Conservation (phyloP, 2,797 vertebrate species). For the Oreonectes daqikongensis region DNA sequence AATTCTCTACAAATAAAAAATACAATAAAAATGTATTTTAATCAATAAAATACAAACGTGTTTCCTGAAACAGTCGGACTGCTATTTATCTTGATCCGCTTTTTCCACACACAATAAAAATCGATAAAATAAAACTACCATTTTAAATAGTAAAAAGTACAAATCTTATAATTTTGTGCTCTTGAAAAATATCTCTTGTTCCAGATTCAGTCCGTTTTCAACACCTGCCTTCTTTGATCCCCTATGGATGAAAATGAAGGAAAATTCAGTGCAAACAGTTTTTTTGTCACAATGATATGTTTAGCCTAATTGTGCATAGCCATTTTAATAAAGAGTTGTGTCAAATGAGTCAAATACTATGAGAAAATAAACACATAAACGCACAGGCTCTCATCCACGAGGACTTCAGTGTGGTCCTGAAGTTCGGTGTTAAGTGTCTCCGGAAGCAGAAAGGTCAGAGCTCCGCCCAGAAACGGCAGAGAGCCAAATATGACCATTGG, state of each 20-base stretch:
- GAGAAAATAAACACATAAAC: constrained; percentile 42
- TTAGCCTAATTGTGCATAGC: background rate
- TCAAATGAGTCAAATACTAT: background rate
- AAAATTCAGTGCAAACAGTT: background rate
- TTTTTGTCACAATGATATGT: background rate
- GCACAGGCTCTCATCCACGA: constrained; percentile 56
- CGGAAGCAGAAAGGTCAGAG: constrained; percentile 79
- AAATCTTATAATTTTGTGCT: constrained; percentile 61
- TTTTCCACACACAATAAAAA: background rate
- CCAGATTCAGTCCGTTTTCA: constrained; percentile 38
- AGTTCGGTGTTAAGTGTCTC: constrained; percentile 80
- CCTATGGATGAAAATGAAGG: constrained; percentile 62
- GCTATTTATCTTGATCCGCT: background rate
- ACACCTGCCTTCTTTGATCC: constrained; percentile 34
- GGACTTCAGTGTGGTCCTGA: constrained; percentile 68
- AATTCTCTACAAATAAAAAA: background rate
- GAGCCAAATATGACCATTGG: constrained; percentile 82
- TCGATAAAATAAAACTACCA: background rate
- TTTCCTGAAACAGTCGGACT: background rate
- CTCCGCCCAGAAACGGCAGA: constrained; percentile 67
- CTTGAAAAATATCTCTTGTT: constrained; percentile 36
- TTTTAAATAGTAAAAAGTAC: background rate
- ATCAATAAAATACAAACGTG: constrained; percentile 18
- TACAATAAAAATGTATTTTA: constrained; percentile 15
- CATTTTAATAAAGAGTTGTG: background rate